Evolutionary conservation across 2,797 vertebrate species (phyloP).

Genomic region (Somateria mollissima): DNA sequence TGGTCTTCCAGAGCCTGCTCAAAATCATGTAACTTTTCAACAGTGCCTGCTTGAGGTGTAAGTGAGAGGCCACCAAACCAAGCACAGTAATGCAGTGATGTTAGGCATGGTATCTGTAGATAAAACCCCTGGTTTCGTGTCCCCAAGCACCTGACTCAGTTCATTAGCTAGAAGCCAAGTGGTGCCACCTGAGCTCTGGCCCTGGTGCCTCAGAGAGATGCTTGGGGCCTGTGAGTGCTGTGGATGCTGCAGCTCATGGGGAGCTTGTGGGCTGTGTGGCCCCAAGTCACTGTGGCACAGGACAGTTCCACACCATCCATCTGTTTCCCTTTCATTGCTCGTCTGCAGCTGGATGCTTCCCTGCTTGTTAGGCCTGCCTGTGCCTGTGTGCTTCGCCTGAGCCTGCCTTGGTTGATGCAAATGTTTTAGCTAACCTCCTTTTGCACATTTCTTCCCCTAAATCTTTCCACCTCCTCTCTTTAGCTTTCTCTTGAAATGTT

Average conservation of each 20-base stretch:
- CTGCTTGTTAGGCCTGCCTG: fast-evolving
- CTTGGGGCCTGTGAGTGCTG: neutral
- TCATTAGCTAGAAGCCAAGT: neutral
- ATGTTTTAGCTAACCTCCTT: neutral
- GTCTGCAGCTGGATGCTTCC: neutral
- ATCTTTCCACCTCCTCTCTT: conserved; percentile 30
- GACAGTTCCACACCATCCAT: neutral
- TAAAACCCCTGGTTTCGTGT: neutral
- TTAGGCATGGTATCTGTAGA: neutral
- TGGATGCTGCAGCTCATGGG: neutral
- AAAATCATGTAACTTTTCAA: too few relatives aligned
- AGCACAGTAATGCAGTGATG: neutral
- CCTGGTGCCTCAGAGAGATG: neutral
- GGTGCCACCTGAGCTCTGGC: neutral
- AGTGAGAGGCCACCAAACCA: neutral
- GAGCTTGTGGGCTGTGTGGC: neutral
- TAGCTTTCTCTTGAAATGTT: conserved; percentile 40
- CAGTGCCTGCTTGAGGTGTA: neutral
- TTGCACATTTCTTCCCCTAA: neutral
- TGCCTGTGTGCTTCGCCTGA: neutral
- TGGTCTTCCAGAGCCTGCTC: neutral
- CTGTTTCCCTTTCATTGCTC: neutral
- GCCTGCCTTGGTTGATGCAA: neutral
- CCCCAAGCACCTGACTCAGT: neutral
- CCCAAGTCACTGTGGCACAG: neutral